Evolutionary conservation across 2,113 vertebrate genomes (phyloP).

Genomic region (Epinephelus cyanopodus): DNA sequence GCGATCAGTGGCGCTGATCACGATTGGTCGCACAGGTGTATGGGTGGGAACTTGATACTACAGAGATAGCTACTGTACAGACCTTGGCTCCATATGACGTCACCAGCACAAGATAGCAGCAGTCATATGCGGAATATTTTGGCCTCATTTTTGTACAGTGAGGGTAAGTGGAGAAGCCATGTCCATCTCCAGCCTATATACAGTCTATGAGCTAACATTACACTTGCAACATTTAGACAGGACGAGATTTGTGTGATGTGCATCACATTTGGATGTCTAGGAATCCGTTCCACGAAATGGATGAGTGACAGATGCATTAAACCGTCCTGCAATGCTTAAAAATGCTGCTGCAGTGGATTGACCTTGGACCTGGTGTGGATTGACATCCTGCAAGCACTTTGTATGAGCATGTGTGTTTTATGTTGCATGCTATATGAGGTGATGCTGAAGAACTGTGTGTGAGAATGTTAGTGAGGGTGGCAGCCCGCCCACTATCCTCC

Average conservation of each 20-base stretch:
- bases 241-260: not conserved
- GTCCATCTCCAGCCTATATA: too few species aligned
- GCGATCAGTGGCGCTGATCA: too few species aligned
- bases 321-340: not conserved
- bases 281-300: not conserved
- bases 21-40: too few species aligned
- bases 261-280: not conserved
- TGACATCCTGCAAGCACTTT: not conserved
- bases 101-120: too few species aligned
- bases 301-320: not conserved
- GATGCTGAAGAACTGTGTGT: not conserved
- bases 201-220: too few species aligned
- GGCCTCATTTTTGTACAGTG: too few species aligned
- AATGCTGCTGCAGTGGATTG: not conserved
- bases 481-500: constrained; percentile 10
- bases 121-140: too few species aligned
- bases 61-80: too few species aligned
- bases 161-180: too few species aligned
- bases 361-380: not conserved
- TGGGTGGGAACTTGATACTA: too few species aligned
- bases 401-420: constrained; percentile 3
- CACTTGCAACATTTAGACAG: not conserved
- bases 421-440: not conserved
- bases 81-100: too few species aligned
- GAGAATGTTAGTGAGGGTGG: constrained; percentile 5